Evolutionary conservation across 2,888 invertebrate species (phyloP).

Genomic region (Drosophila nr. medialis): DNA sequence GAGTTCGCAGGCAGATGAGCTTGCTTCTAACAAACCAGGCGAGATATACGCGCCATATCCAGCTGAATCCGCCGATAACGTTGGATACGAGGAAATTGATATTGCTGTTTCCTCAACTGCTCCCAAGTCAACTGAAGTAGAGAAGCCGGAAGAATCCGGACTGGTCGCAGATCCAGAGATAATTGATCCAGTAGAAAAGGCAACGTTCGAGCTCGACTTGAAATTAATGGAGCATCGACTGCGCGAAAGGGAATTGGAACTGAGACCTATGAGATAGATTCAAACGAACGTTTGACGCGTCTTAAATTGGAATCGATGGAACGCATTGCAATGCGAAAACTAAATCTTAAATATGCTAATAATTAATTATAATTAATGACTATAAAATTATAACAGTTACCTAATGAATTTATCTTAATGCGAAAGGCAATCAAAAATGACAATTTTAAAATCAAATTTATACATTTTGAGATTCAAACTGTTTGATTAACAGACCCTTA

Average conservation of each 20-base stretch:
- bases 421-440: neutral
- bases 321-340: conserved; percentile 17
- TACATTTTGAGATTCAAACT: neutral
- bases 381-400: neutral
- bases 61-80: neutral
- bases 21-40: neutral
- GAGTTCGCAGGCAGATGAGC: neutral
- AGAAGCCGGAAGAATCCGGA: neutral
- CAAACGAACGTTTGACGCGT: conserved; percentile 17
- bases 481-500: neutral
- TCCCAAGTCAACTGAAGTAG: neutral
- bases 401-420: neutral
- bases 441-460: neutral
- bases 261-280: conserved; percentile 3
- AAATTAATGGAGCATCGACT: conserved; percentile 14
- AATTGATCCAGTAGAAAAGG: neutral
- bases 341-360: conserved; percentile 3
- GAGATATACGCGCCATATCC: neutral
- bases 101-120: neutral
- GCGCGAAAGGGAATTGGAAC: conserved; percentile 15
- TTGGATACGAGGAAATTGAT: neutral
- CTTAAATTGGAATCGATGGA: conserved; percentile 15
- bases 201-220: neutral
- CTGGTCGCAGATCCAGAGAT: neutral
- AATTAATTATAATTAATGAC: neutral